Evolutionary conservation across 2,797 vertebrate genomes (phyloP).

Genomic region (Danio tinwini): DNA sequence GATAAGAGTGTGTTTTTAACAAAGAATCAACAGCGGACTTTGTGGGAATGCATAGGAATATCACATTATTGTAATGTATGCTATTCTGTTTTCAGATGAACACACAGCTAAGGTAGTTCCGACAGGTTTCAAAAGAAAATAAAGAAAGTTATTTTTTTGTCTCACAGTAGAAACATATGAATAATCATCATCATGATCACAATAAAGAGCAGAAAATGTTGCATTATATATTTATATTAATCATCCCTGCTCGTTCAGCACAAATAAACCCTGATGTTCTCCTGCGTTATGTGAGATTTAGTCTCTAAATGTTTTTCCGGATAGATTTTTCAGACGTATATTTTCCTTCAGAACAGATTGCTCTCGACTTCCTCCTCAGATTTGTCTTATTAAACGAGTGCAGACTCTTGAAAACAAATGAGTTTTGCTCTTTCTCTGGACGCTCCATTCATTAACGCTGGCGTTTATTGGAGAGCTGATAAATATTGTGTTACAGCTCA

Average conservation of each 20-base stretch:
- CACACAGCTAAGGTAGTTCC: too few relatives aligned
- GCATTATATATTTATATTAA: too few relatives aligned
- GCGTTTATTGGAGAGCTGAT: slow-evolving; percentile 2
- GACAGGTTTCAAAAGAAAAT: too few relatives aligned
- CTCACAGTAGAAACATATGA: too few relatives aligned
- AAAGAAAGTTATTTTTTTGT: too few relatives aligned
- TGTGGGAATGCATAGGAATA: too few relatives aligned
- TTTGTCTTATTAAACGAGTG: neutral
- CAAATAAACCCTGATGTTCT: slow-evolving; percentile 64
- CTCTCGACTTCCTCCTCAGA: neutral
- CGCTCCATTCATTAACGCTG: slow-evolving; percentile 20
- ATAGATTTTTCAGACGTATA: slow-evolving; percentile 8
- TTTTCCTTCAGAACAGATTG: neutral
- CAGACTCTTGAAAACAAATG: slow-evolving; percentile 9
- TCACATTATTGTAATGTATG: too few relatives aligned
- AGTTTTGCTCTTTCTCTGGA: slow-evolving; percentile 8
- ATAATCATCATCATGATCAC: too few relatives aligned
- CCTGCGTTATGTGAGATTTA: slow-evolving; percentile 42
- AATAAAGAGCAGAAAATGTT: too few relatives aligned
- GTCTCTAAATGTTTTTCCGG: slow-evolving; percentile 37
- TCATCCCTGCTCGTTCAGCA: slow-evolving; percentile 50
- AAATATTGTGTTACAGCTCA: neutral
- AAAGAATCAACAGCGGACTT: too few relatives aligned
- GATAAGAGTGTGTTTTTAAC: too few relatives aligned
- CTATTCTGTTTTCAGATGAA: too few relatives aligned